Conservation (phyloP, 2,113 vertebrate genomes). For the Tenrec ecaudatus region DNA sequence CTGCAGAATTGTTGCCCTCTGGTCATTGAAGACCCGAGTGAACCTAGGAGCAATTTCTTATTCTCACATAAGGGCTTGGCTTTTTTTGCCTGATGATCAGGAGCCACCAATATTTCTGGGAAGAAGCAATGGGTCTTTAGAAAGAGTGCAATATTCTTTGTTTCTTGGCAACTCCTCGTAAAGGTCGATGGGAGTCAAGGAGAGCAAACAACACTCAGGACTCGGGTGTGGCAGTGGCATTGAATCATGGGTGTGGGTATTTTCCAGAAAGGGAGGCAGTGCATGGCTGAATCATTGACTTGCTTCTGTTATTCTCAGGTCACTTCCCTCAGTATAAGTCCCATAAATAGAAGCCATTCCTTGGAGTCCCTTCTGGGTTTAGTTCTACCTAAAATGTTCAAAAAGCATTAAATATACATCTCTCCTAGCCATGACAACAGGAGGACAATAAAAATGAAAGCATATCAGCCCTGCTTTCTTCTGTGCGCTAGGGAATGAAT, state of each 20-base stretch:
- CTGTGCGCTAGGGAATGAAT: not conserved
- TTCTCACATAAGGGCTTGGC: not conserved
- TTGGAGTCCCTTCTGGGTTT: not conserved
- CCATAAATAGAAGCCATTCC: not conserved
- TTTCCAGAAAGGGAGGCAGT: slow-evolving; percentile 27
- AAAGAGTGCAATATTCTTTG: not conserved
- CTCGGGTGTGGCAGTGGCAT: not conserved
- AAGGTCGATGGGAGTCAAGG: slow-evolving; percentile 18
- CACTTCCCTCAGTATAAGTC: not conserved
- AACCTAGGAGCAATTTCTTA: not conserved
- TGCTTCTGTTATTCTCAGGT: slow-evolving; percentile 27
- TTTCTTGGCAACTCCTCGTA: slow-evolving; percentile 3
- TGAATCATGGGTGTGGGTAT: not conserved
- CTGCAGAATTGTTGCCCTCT: not conserved
- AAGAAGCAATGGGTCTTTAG: not conserved
- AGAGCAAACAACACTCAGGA: slow-evolving; percentile 49
- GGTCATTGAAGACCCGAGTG: not conserved
- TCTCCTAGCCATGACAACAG: not conserved
- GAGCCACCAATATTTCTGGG: slow-evolving; percentile 23
- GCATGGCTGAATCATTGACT: slow-evolving; percentile 9
- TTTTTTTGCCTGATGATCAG: not conserved
- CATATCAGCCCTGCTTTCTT: not conserved
- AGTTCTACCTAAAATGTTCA: slow-evolving; percentile 1
- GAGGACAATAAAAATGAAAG: not conserved
- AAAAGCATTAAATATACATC: not conserved